phyloP scores from a whole-genome alignment of 2,888 invertebrate genomes.

The Oxycera nigricornis region DNA sequence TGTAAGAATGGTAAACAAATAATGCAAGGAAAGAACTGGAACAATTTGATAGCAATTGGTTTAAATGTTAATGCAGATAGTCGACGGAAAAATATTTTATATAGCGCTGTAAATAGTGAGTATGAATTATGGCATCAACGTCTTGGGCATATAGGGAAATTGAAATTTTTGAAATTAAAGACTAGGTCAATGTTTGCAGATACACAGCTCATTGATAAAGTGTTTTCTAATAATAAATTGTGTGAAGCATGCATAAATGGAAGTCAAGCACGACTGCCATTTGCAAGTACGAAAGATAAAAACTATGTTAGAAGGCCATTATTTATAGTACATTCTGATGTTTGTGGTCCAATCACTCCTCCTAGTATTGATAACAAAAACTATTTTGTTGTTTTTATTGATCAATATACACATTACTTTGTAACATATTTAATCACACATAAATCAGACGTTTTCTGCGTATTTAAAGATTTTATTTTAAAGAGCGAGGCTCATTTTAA shows the following conservation, averaged over 20 bases:
- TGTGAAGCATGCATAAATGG: constrained; percentile 57
- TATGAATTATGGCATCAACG: constrained; percentile 45
- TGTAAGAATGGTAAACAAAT: background rate
- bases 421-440: constrained; percentile 44
- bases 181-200: background rate
- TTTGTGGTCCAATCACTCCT: constrained; percentile 55
- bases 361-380: constrained; percentile 48
- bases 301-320: constrained; percentile 52
- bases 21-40: background rate
- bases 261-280: constrained; percentile 55
- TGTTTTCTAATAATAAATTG: no score
- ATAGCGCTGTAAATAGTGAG: constrained; percentile 52
- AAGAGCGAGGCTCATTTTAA: constrained; percentile 49
- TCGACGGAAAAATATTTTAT: no score
- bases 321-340: no score
- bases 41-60: background rate
- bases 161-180: constrained; percentile 4
- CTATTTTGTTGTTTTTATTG: constrained; percentile 47
- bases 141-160: background rate
- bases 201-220: no score
- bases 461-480: constrained; percentile 45
- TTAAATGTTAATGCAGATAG: constrained; percentile 49
- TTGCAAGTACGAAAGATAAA: constrained; percentile 52
- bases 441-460: constrained; percentile 45
- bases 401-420: constrained; percentile 46